Evolutionary conservation across 2,797 vertebrate species (phyloP).

Genomic region (Tangara arthus): DNA sequence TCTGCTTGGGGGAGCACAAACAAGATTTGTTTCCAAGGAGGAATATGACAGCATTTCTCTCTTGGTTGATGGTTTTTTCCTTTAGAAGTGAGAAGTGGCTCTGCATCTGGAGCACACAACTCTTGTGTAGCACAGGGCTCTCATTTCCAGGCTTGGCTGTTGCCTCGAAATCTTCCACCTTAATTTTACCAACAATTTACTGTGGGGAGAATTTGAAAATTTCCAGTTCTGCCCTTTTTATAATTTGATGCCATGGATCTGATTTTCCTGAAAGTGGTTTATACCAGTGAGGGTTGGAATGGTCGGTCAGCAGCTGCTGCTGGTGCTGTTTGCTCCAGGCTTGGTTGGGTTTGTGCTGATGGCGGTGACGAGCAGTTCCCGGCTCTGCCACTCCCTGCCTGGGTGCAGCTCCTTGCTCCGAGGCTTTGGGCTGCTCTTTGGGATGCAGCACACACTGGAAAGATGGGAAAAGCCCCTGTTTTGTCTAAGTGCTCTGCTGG

Average conservation of each 20-base stretch:
- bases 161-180: neutral
- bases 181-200: neutral
- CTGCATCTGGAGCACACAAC: neutral
- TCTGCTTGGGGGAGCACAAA: slow-evolving; percentile 24
- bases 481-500: slow-evolving; percentile 17
- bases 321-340: neutral
- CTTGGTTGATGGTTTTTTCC: neutral
- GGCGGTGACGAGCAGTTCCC: rapidly evolving
- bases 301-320: neutral
- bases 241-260: neutral
- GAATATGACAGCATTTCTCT: neutral
- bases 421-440: neutral
- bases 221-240: neutral
- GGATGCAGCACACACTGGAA: neutral
- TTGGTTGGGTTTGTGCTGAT: neutral
- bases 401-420: neutral
- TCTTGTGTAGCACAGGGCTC: neutral
- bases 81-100: neutral
- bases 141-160: neutral
- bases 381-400: neutral
- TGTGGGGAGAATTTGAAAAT: neutral
- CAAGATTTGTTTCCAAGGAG: slow-evolving; percentile 14
- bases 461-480: slow-evolving; percentile 22
- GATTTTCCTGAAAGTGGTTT: neutral
- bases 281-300: rapidly evolving